These are phyloP conservation scores for Naja naja DNA, from an alignment of 2,113 vertebrate species.

Conservation along the genomic window DNA sequence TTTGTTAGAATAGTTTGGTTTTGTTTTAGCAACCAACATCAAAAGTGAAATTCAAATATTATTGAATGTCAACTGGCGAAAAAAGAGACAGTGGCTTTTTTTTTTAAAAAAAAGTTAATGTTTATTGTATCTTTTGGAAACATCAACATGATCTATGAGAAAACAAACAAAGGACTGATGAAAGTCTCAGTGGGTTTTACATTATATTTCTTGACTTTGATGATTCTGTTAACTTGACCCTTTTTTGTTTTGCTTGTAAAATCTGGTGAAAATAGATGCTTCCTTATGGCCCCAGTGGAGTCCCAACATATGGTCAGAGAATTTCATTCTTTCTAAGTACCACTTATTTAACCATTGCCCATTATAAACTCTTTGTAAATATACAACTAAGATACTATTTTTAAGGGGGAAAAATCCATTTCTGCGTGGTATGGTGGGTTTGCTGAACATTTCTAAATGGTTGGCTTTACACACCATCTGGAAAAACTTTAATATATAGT, in stretches of 20 bases:
- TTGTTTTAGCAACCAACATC: background rate
- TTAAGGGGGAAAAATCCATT: background rate
- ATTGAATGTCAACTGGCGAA: background rate
- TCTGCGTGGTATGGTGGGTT: background rate
- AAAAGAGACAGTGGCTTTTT: background rate
- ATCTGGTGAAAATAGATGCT: slow-evolving; percentile 13
- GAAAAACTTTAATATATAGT: background rate
- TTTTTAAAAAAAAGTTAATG: background rate
- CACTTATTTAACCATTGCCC: slow-evolving; percentile 3
- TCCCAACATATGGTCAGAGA: background rate
- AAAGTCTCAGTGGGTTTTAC: background rate
- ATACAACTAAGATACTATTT: background rate
- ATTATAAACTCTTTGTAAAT: slow-evolving; percentile 11
- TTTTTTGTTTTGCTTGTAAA: slow-evolving; percentile 34
- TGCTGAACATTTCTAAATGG: background rate
- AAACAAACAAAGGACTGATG: background rate
- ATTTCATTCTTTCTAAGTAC: background rate
- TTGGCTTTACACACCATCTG: background rate
- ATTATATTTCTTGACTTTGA: slow-evolving; percentile 7
- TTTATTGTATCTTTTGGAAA: slow-evolving; percentile 9
- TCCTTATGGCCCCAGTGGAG: slow-evolving; percentile 12
- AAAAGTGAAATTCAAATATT: background rate
- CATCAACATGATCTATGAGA: background rate
- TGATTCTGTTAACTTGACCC: slow-evolving; percentile 7
- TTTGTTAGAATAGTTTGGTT: background rate